A percentile compares a stretch with the other conserved stretches of the same genome.
Conservation (phyloP, 2,797 vertebrate genomes). For the Danionella dracula region DNA sequence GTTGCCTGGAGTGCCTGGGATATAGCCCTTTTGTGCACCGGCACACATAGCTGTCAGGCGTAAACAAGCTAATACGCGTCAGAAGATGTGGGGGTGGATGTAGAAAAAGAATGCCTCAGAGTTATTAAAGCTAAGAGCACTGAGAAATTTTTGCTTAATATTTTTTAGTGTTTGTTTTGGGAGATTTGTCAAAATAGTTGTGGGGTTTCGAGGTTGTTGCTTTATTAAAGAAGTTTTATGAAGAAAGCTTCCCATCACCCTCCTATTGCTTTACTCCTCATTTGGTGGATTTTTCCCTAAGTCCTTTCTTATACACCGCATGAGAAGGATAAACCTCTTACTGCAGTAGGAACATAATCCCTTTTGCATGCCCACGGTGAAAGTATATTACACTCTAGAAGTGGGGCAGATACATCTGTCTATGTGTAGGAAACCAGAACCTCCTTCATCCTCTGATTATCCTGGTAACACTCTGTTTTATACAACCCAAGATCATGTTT, state of each 20-base stretch:
- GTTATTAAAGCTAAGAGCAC: too few species aligned
- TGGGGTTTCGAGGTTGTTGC: too few species aligned
- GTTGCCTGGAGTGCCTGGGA: constrained; percentile 11
- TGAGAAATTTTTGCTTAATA: constrained; percentile 7
- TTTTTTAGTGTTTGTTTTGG: neutral
- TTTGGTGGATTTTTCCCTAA: constrained; percentile 32
- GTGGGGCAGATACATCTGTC: constrained; percentile 18
- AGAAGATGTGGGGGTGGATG: neutral
- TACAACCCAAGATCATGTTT: neutral
- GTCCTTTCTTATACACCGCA: constrained; percentile 21
- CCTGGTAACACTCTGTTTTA: constrained; percentile 11
- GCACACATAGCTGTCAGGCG: constrained; percentile 21
- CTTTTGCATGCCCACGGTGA: constrained; percentile 32
- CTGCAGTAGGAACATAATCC: constrained; percentile 42
- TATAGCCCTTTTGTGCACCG: neutral
- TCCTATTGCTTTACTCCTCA: constrained; percentile 27
- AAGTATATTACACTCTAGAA: constrained; percentile 38
- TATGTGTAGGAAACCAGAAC: constrained; percentile 3
- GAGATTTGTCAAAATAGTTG: neutral
- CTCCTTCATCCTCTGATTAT: constrained; percentile 18
- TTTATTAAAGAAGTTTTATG: constrained; percentile 23
- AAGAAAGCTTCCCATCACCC: constrained; percentile 25
- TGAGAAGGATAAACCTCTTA: constrained; percentile 43
- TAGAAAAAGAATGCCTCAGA: too few species aligned
- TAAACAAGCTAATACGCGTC: constrained; percentile 27